Percentiles rank a stretch among this genome's conserved stretches.
Evolutionary conservation across 2,888 invertebrate species (phyloP).

Genomic region (Barypeithes pellucidus): DNA sequence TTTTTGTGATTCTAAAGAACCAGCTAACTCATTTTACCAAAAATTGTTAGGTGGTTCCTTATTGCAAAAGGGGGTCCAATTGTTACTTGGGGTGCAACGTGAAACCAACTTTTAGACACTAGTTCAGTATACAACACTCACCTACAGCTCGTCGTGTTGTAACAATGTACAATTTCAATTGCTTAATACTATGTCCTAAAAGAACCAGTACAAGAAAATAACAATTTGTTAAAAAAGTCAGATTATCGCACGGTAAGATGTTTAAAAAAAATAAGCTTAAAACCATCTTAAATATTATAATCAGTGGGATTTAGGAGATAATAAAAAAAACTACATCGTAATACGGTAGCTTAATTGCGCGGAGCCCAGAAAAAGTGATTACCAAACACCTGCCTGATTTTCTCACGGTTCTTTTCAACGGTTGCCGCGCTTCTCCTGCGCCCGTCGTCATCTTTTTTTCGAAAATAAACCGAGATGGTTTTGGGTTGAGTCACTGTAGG

Average conservation of each 20-base stretch:
- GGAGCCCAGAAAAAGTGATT: conserved; percentile 66
- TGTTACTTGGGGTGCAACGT: no score
- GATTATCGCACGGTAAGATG: conserved; percentile 21
- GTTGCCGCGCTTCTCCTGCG: conserved; percentile 21
- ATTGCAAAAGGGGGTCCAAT: no score
- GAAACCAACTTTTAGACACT: no score
- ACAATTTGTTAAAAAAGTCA: no score
- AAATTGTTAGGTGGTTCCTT: no score
- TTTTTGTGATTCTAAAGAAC: no score
- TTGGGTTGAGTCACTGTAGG: conserved; percentile 50
- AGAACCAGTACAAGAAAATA: no score
- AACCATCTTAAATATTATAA: conserved; percentile 56
- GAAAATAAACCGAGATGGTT: conserved; percentile 54
- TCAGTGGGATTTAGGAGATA: conserved; percentile 53
- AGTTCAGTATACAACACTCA: no score
- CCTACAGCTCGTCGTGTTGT: no score
- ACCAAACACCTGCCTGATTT: conserved; percentile 67
- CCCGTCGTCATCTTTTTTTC: conserved; percentile 34
- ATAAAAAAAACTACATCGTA: conserved; percentile 60
- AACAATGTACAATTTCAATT: no score
- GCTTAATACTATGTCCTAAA: no score
- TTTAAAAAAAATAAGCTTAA: conserved; percentile 41
- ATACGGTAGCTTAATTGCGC: conserved; percentile 68
- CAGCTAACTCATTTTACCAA: no score
- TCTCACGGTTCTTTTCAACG: conserved; percentile 65